Evolutionary conservation across 2,888 invertebrate genomes (phyloP).

Genomic region (Carcina quercana): DNA sequence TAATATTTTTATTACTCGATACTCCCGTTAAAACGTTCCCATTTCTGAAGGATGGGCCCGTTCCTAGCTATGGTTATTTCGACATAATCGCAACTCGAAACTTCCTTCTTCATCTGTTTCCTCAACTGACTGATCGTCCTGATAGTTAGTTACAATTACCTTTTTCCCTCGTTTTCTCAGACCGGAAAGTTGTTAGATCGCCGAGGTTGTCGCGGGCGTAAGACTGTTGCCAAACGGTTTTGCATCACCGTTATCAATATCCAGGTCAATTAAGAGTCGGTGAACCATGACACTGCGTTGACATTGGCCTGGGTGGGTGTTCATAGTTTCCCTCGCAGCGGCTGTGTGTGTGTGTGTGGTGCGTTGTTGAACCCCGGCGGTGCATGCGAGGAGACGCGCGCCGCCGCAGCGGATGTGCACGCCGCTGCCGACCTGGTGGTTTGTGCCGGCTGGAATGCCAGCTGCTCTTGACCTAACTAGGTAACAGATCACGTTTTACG

Average conservation of each 20-base stretch:
- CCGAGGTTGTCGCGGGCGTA: constrained; percentile 33
- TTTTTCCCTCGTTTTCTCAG: constrained; percentile 39
- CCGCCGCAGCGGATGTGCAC: constrained; percentile 66
- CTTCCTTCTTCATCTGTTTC: constrained; percentile 37
- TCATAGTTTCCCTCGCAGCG: constrained; percentile 35
- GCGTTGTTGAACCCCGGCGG: constrained; percentile 25
- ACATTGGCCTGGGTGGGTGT: constrained; percentile 53
- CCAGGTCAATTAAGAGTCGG: constrained; percentile 48
- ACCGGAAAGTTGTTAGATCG: constrained; percentile 36
- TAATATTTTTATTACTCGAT: constrained; percentile 53
- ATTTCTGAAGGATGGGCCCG: constrained; percentile 14
- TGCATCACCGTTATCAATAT: constrained; percentile 54
- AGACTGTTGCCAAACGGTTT: constrained; percentile 42
- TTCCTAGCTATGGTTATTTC: constrained; percentile 25
- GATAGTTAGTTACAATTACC: constrained; percentile 28
- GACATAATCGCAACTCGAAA: constrained; percentile 25
- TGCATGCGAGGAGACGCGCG: constrained; percentile 33
- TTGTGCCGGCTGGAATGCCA: constrained; percentile 69
- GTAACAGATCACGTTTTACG: constrained; percentile 27
- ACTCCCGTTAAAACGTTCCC: constrained; percentile 28
- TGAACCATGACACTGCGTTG: constrained; percentile 63
- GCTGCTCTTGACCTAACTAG: constrained; percentile 72
- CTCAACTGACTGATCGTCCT: constrained; percentile 36
- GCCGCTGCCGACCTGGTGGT: constrained; percentile 63
- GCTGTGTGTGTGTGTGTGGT: constrained; percentile 28